Conservation (phyloP, 2,113 vertebrate species). For the Thermophis baileyi region DNA sequence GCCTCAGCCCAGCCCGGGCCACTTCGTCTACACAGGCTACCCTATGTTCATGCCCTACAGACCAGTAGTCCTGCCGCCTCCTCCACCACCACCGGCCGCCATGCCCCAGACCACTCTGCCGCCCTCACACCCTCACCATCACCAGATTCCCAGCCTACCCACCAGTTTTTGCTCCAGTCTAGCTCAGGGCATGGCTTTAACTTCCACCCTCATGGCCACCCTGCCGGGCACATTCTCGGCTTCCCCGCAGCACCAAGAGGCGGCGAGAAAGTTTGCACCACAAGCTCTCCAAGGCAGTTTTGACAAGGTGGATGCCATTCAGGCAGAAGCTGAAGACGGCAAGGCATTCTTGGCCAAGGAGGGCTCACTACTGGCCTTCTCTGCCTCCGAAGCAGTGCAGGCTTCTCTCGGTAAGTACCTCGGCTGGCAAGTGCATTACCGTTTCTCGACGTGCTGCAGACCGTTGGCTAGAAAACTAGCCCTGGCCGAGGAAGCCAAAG, state of each 20-base stretch:
- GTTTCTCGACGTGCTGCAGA: neutral
- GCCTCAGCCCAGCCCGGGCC: slow-evolving; percentile 86
- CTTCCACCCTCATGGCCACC: slow-evolving; percentile 92
- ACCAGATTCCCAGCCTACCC: slow-evolving; percentile 84
- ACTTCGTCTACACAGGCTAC: slow-evolving; percentile 91
- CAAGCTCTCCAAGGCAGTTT: slow-evolving; percentile 79
- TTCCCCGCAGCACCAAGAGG: slow-evolving; percentile 84
- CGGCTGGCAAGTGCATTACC: neutral
- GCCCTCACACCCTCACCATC: slow-evolving; percentile 79
- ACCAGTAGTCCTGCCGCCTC: slow-evolving; percentile 87
- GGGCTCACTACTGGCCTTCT: slow-evolving; percentile 75
- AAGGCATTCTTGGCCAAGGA: slow-evolving; percentile 85
- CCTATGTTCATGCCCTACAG: slow-evolving; percentile 97
- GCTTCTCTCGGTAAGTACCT: slow-evolving; percentile 79
- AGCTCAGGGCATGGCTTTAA: slow-evolving; percentile 92
- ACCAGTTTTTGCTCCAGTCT: slow-evolving; percentile 89
- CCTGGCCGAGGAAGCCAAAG: neutral
- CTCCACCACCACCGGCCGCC: slow-evolving; percentile 73
- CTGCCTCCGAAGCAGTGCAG: slow-evolving; percentile 79
- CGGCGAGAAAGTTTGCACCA: slow-evolving; percentile 83
- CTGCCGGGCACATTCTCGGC: slow-evolving; percentile 86
- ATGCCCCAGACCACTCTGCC: slow-evolving; percentile 75
- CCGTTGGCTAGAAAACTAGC: neutral
- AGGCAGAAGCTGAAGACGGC: slow-evolving; percentile 77
- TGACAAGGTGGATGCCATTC: slow-evolving; percentile 81